Evolutionary conservation across 2,888 invertebrate genomes (phyloP).

Genomic region (Scaptomyza caliginosa): DNA sequence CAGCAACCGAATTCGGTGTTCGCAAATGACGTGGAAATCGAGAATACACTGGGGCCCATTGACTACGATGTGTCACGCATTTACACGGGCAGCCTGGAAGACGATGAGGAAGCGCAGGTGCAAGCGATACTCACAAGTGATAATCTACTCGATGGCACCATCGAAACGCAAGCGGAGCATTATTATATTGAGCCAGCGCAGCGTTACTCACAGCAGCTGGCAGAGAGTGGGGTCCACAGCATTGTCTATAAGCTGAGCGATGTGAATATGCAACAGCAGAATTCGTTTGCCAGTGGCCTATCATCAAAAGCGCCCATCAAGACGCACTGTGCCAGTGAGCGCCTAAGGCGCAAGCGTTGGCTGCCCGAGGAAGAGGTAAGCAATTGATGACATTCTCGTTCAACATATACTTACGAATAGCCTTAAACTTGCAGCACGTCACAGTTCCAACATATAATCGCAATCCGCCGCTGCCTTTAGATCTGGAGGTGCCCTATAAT

Average conservation of each 20-base stretch:
- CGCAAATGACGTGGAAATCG: slow-evolving; percentile 90
- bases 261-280: slow-evolving; percentile 85
- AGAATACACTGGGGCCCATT: slow-evolving; percentile 88
- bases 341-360: slow-evolving; percentile 86
- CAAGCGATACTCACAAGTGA: slow-evolving; percentile 94
- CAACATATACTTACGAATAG: background rate
- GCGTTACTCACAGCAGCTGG: slow-evolving; percentile 85
- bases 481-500: slow-evolving; percentile 88
- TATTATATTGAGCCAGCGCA: slow-evolving; percentile 90
- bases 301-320: slow-evolving; percentile 52
- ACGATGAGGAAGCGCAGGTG: slow-evolving; percentile 92
- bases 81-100: slow-evolving; percentile 92
- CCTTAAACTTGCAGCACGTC: slow-evolving; percentile 29
- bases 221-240: slow-evolving; percentile 88
- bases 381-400: background rate
- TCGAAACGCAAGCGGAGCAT: slow-evolving; percentile 90
- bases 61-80: slow-evolving; percentile 89
- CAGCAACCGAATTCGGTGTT: slow-evolving; percentile 90
- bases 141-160: slow-evolving; percentile 95
- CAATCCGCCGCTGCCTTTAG: slow-evolving; percentile 88
- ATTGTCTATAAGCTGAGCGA: slow-evolving; percentile 93
- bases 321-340: slow-evolving; percentile 84
- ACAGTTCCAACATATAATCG: slow-evolving; percentile 79
- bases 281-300: slow-evolving; percentile 40
- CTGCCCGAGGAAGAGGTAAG: slow-evolving; percentile 86